A percentile compares a stretch with the other conserved stretches of the same genome.
phyloP scores from a whole-genome alignment of 2,113 vertebrate genomes.

The Carollia perspicillata region DNA sequence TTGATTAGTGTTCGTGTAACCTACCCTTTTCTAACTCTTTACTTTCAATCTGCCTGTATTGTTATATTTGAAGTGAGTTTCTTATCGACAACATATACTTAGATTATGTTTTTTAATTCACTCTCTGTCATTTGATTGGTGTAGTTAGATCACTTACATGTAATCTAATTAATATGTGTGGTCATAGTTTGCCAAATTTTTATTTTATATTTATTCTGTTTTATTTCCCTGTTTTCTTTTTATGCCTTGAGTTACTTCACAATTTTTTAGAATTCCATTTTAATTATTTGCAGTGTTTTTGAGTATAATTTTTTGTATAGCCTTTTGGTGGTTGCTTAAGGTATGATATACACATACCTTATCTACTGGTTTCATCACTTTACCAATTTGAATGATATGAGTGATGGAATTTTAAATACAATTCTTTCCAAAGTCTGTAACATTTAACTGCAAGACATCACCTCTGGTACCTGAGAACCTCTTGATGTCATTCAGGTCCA shows the following conservation, averaged over 20 bases:
- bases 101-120: neutral
- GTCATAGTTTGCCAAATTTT: constrained; percentile 13
- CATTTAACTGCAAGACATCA: neutral
- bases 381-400: neutral
- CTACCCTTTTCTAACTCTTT: neutral
- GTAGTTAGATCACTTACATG: neutral
- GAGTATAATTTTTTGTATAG: neutral
- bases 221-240: neutral
- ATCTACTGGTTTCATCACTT: neutral
- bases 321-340: neutral
- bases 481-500: neutral
- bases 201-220: neutral
- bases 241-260: neutral
- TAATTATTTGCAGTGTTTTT: neutral
- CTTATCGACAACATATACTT: neutral
- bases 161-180: neutral
- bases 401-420: neutral
- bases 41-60: neutral
- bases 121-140: neutral
- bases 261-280: constrained; percentile 7
- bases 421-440: neutral
- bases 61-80: constrained; percentile 5
- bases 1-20: neutral
- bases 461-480: neutral
- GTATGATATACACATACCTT: neutral